These are phyloP conservation scores for Phasianus colchicus DNA, from an alignment of 2,113 vertebrate genomes.

Conservation along the genomic window DNA sequence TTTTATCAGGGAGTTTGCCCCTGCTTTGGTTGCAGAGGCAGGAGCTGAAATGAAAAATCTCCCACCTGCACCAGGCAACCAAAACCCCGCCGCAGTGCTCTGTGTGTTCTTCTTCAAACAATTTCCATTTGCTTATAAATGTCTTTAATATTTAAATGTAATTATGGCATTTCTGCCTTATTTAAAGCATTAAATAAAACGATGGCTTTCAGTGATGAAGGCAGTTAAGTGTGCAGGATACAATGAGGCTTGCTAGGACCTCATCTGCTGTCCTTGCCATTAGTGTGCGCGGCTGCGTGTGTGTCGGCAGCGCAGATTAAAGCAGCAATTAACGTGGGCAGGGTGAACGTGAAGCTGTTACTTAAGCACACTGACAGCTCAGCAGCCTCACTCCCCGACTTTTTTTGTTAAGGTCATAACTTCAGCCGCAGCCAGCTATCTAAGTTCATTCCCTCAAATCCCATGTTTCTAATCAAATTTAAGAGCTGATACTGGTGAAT, in stretches of 20 bases:
- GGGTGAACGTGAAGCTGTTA: conserved; percentile 65
- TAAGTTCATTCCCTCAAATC: conserved; percentile 32
- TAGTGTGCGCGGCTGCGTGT: conserved; percentile 61
- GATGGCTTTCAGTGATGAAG: conserved; percentile 49
- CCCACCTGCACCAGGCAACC: background rate
- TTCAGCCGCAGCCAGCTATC: background rate
- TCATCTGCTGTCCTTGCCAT: conserved; percentile 51
- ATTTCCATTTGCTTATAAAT: conserved; percentile 33
- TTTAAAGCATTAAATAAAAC: conserved; percentile 62
- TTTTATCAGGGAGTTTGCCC: background rate
- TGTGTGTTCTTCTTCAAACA: background rate
- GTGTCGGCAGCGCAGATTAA: conserved; percentile 69
- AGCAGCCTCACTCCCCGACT: background rate
- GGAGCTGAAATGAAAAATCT: background rate
- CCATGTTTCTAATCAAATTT: conserved; percentile 59
- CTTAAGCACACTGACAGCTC: conserved; percentile 30
- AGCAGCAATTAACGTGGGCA: conserved; percentile 75
- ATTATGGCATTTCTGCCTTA: conserved; percentile 44
- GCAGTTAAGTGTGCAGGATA: conserved; percentile 54
- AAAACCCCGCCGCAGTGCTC: background rate
- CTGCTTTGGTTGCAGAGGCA: background rate
- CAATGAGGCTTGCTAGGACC: conserved; percentile 65
- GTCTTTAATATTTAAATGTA: conserved; percentile 42
- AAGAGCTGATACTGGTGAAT: conserved; percentile 58
- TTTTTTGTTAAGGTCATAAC: background rate